phyloP scores from a whole-genome alignment of 2,113 vertebrate genomes.

The Xiphorhynchus elegans region DNA sequence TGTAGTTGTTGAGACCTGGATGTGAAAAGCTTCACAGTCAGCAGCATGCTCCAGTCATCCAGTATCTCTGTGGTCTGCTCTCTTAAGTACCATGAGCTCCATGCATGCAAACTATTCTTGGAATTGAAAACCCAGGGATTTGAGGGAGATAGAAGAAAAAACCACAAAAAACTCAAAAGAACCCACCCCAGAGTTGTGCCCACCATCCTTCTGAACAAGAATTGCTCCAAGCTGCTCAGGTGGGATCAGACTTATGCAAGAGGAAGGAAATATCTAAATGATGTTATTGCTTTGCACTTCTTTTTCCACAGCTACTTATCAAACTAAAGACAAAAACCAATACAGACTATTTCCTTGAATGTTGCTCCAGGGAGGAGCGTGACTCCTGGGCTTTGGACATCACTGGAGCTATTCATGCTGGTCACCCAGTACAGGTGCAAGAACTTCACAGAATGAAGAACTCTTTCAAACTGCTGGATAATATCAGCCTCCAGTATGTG shows the following conservation, averaged over 20 bases:
- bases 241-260: background rate
- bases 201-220: background rate
- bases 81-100: background rate
- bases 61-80: background rate
- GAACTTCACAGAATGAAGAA: conserved; percentile 64
- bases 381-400: conserved; percentile 92
- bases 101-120: background rate
- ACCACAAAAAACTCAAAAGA: background rate
- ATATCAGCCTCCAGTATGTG: conserved; percentile 87
- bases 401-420: conserved; percentile 78
- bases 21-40: background rate
- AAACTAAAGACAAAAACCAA: conserved; percentile 85
- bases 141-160: fast-evolving
- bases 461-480: conserved; percentile 78
- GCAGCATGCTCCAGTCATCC: background rate
- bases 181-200: background rate
- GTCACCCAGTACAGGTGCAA: conserved; percentile 68
- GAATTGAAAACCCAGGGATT: background rate
- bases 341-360: conserved; percentile 89
- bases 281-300: background rate
- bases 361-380: conserved; percentile 89
- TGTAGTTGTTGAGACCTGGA: background rate
- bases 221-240: background rate
- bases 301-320: conserved; percentile 82
- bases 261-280: background rate